phyloP scores from a whole-genome alignment of 2,113 vertebrate genomes.

The Chloropsis hardwickii region DNA sequence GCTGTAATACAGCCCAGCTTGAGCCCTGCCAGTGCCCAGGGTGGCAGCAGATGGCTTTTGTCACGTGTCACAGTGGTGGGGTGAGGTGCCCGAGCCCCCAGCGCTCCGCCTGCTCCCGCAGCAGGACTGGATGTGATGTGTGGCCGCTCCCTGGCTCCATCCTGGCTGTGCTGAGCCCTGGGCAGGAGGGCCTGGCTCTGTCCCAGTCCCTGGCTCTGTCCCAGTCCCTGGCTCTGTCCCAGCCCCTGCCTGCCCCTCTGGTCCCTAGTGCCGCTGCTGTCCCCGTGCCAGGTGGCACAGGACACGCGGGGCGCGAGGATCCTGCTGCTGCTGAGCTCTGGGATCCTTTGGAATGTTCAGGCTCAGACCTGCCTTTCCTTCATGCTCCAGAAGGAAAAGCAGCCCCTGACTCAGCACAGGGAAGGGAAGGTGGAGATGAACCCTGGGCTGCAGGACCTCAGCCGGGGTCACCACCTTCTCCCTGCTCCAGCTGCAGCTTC shows the following conservation, averaged over 20 bases:
- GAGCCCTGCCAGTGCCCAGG: not conserved
- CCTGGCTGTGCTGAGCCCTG: not conserved
- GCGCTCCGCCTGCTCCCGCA: not conserved
- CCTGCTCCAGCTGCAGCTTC: not conserved
- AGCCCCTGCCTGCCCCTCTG: not conserved
- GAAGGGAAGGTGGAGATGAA: not conserved
- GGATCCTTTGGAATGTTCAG: not conserved
- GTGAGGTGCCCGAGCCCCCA: not conserved
- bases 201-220: not conserved
- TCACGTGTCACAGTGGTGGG: not conserved
- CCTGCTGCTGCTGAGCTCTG: not conserved
- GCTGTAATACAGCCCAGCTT: not conserved
- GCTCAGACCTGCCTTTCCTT: not conserved
- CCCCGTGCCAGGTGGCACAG: not conserved
- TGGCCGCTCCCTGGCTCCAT: not conserved
- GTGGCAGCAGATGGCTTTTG: conserved; percentile 7
- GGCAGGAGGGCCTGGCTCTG: not conserved
- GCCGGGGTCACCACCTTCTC: not conserved
- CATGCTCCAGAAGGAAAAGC: not conserved
- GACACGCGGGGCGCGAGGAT: fast-evolving
- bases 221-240: not conserved
- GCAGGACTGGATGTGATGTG: not conserved
- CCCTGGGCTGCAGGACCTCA: not conserved
- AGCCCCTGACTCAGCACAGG: not conserved
- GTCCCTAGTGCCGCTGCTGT: not conserved